These are phyloP conservation scores for Sialia sialis DNA, from an alignment of 2,113 vertebrate genomes.

Conservation along the genomic window DNA sequence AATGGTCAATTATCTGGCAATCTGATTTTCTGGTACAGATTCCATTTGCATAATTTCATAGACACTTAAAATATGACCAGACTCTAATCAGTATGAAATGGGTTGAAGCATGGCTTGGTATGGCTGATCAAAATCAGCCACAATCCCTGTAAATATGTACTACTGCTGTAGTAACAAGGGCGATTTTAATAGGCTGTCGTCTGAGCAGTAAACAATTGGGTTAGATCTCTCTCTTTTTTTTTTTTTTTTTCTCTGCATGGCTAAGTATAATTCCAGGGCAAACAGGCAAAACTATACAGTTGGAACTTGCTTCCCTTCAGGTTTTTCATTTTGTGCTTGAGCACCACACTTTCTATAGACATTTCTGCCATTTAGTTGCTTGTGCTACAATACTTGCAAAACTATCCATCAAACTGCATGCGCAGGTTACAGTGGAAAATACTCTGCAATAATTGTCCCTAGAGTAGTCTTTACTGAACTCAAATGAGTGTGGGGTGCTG, in stretches of 20 bases:
- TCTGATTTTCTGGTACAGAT: conserved; percentile 65
- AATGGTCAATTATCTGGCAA: conserved; percentile 66
- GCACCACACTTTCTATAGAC: neutral
- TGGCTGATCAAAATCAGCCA: conserved; percentile 14
- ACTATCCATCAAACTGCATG: neutral
- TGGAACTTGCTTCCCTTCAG: neutral
- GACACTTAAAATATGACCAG: conserved; percentile 60
- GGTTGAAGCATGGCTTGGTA: conserved; percentile 27
- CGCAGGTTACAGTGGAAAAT: neutral
- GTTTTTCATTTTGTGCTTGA: neutral
- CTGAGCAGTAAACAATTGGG: conserved; percentile 23
- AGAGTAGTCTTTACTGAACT: neutral
- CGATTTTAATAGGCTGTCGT: conserved; percentile 8
- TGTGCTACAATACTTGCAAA: neutral
- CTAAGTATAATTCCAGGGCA: conserved; percentile 5
- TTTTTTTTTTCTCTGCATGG: neutral
- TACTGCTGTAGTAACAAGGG: conserved; percentile 4
- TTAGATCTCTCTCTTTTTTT: neutral
- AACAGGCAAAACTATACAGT: neutral
- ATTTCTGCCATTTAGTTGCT: neutral
- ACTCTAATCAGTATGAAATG: conserved; percentile 56
- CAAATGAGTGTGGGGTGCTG: neutral
- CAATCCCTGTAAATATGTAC: conserved; percentile 31
- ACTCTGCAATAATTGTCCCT: neutral
- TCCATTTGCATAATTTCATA: conserved; percentile 67